Base-by-base conservation (phyloP, 2,888 invertebrate genomes). In the Dorcus parallelipipedus region DNA sequence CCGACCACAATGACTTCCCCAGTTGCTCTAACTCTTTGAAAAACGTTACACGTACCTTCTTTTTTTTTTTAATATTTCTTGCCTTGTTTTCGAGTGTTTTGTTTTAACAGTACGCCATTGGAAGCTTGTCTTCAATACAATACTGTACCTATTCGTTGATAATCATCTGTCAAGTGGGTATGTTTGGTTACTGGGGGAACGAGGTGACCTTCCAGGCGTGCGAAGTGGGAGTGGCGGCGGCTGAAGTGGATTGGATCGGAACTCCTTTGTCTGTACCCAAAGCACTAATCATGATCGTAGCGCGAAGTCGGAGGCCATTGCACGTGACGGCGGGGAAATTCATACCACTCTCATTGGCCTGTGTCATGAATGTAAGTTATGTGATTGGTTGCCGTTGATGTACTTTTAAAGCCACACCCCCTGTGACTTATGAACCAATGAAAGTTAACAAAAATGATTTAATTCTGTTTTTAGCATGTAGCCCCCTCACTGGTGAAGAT, bases 101-200 rank as follows among this genome's bases (percentile, higher is more conserved):
- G n/a, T 52, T 64, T 63, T 8, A 7, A 7, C 54, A 66, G 66
- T 50, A 52, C 42, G 54, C 63, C 0, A 7, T 63, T 17, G 55
- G 48, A 10, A 67, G 67, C 43, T 33, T 65, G 3, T 48, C 48
- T 8, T 68, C 64, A 33, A 47, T 66, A 9, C 63, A 65, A 56
- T 60, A 64, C 45, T 49, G 61, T 17, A 58, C 55, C 20, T 67
- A 65, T 42, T 66, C 63, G 40, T 60, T 62, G 39, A 60, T 65
- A 33, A 64, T 69, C 14, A 62, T 64, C 8, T 64, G 59, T 42
- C 67, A 69, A 55, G 62, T 67, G 10, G 61, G 63, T 20, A 59
- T 66, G 55, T 69, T 63, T 41, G 67, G 67, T n/a, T 67, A 65
- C 53, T 67, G 67, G 66, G 69, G 67, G 1, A 65, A 69, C 40